phyloP scores from a whole-genome alignment of 2,888 invertebrate species.

The Congeria kusceri region DNA sequence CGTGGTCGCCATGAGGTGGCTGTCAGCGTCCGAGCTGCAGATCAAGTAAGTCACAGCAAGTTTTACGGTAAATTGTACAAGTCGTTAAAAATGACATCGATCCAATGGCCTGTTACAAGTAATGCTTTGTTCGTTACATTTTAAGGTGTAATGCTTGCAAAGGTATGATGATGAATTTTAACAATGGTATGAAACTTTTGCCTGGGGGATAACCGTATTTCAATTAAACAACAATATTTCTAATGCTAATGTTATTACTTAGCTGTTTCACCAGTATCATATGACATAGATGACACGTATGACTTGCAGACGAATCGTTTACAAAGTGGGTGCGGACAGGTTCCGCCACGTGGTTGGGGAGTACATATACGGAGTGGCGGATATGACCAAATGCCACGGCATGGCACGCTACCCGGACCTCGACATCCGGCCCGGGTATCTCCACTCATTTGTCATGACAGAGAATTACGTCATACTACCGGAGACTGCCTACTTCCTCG shows the following conservation, averaged over 20 bases:
- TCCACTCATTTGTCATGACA: slow-evolving; percentile 53
- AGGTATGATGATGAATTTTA: no score
- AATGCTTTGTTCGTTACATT: no score
- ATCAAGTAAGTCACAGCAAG: slow-evolving; percentile 9
- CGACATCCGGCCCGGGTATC: slow-evolving; percentile 44
- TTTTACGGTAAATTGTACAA: no score
- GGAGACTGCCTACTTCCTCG: slow-evolving; percentile 46
- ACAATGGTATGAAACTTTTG: no score
- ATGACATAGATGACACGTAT: no score
- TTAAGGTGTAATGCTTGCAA: no score
- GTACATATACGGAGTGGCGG: slow-evolving; percentile 33
- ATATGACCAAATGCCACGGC: slow-evolving; percentile 37
- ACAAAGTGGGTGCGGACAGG: slow-evolving; percentile 54
- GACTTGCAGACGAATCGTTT: slow-evolving; percentile 45
- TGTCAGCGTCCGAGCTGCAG: slow-evolving; percentile 10
- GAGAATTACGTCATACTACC: slow-evolving; percentile 55
- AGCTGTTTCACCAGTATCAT: no score
- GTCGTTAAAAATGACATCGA: no score
- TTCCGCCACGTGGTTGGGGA: slow-evolving; percentile 36
- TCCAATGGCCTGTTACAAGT: no score
- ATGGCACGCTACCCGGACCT: slow-evolving; percentile 33
- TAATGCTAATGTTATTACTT: no score
- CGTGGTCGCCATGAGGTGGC: slow-evolving; percentile 16
- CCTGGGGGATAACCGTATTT: no score
- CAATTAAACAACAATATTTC: no score